A percentile compares a stretch with the other conserved stretches of the same genome.
These are phyloP conservation scores for Alosa alosa DNA, from an alignment of 2,113 vertebrate genomes.

Conservation along the genomic window DNA sequence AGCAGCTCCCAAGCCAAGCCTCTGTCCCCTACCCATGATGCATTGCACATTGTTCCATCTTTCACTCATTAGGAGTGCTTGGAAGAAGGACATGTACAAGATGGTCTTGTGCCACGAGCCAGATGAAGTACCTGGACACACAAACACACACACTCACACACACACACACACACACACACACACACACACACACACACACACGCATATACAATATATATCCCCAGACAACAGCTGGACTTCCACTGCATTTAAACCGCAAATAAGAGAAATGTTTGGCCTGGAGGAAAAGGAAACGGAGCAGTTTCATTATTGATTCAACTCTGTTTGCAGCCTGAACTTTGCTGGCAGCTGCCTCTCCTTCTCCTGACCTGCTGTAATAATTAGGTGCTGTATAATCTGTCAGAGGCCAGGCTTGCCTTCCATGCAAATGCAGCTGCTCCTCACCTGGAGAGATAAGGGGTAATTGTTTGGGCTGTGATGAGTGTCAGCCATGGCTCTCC, in stretches of 20 bases:
- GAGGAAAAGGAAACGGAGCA: no score
- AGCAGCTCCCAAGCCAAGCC: no score
- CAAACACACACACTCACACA: no score
- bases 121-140: background rate
- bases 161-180: no score
- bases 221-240: background rate
- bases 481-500: slow-evolving; percentile 21
- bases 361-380: slow-evolving; percentile 34
- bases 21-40: no score
- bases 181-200: no score
- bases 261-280: no score
- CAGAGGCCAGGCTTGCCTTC: slow-evolving; percentile 53
- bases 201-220: background rate
- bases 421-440: slow-evolving; percentile 67
- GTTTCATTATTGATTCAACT: background rate
- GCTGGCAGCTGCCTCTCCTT: background rate
- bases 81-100: background rate
- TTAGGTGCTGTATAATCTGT: slow-evolving; percentile 62
- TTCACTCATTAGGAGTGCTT: background rate
- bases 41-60: background rate
- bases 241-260: background rate
- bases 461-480: slow-evolving; percentile 51
- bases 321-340: background rate
- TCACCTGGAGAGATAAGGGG: slow-evolving; percentile 57
- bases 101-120: background rate